Evolutionary conservation across 2,797 vertebrate species (phyloP).

Genomic region (Florisuga fusca): DNA sequence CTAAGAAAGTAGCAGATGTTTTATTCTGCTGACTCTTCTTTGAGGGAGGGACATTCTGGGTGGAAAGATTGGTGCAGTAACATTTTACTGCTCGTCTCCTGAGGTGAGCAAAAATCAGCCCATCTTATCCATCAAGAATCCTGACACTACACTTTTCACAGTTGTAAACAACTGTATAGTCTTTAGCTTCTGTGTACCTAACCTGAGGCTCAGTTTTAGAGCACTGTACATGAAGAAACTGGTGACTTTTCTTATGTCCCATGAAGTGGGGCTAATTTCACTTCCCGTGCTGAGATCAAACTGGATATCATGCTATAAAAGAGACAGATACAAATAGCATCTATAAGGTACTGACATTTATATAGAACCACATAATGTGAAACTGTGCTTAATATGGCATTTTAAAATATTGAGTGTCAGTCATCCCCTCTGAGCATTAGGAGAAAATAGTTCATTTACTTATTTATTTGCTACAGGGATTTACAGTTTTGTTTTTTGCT

Average conservation of each 20-base stretch:
- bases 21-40: slow-evolving; percentile 4
- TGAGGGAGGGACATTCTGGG: background rate
- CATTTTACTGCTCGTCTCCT: background rate
- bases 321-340: background rate
- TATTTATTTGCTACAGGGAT: background rate
- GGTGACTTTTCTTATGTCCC: background rate
- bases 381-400: background rate
- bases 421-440: background rate
- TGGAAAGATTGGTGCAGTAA: background rate
- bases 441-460: background rate
- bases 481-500: background rate
- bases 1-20: background rate
- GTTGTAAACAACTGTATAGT: background rate
- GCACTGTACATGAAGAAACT: background rate
- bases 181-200: background rate
- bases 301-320: background rate
- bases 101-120: background rate
- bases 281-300: background rate
- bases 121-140: background rate
- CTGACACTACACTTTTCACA: background rate
- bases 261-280: background rate
- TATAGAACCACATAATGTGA: background rate
- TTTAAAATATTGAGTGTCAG: background rate
- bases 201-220: background rate
- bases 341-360: background rate